Evolutionary conservation across 2,797 vertebrate genomes (phyloP), one percentile per base, ranked within the genome.

Genomic region (Eulemur coronatus): DNA sequence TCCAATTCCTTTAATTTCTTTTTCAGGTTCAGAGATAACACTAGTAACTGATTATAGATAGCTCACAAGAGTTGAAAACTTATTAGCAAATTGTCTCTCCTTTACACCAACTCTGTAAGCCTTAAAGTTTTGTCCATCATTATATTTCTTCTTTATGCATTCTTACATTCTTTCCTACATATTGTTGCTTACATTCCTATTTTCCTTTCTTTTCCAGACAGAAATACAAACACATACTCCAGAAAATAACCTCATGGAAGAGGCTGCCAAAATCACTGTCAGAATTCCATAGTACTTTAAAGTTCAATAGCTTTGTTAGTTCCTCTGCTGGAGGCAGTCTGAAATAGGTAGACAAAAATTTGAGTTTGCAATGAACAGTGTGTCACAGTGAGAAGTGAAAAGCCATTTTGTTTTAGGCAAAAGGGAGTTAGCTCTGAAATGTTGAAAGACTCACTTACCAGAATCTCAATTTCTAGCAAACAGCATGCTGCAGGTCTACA

Each of bases 391-490:
- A 96, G 86, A 96, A 97, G 55, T 97, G n/a, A 97, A 97, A 97
- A 97, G 72, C 61, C 91, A 96, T 98, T 97, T 97, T 97, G 91
- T 97, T 97, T 97, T 90, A 96, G 94, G 95, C 89, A 80, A 98
- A 97, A 94, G 50, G 61, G 96, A 95, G 86, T 94, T 92, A 86
- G 78, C 41, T 97, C 76, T 85, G 76, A 97, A 97, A 95, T 82
- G 86, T 11, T 88, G 95, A 95, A 97, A 81, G 65, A 82, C 35
- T 95, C 86, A 72, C 75, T 97, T 95, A 97, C 50, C 94, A 97
- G 96, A 90, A 46, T 97, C 55, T 94, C 94, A 95, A 75, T 97
- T 97, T 96, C 67, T 43, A 96, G 84, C 76, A 94, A 97, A 94
- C 84, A 95, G 96, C 89, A 93, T 95, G 96, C 91, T 84, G 75